Percentiles rank a stretch among this genome's conserved stretches.
These are phyloP conservation scores for Danio albolineatus DNA, from an alignment of 2,797 vertebrate genomes.

Conservation along the genomic window DNA sequence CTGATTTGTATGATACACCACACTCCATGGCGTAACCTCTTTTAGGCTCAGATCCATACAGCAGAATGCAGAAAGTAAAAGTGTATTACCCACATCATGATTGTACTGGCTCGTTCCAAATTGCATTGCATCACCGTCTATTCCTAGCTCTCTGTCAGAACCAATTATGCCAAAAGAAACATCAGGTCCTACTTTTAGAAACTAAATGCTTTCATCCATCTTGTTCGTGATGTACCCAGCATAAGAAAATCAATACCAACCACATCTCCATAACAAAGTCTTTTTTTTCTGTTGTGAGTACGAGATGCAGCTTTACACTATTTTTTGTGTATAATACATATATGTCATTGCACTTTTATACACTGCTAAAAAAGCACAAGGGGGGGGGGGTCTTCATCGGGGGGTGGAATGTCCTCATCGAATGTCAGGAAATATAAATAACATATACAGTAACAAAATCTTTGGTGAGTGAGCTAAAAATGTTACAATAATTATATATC, in stretches of 20 bases:
- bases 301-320: conserved; percentile 41
- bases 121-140: conserved; percentile 66
- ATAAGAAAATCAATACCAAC: conserved; percentile 79
- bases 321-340: conserved; percentile 53
- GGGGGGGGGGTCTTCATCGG: no score
- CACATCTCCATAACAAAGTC: conserved; percentile 67
- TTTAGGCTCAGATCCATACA: conserved; percentile 40
- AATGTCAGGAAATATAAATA: no score
- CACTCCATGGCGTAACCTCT: conserved; percentile 30
- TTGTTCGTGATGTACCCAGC: conserved; percentile 65
- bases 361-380: not conserved
- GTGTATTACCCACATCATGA: conserved; percentile 53
- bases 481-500: no score
- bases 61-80: conserved; percentile 43
- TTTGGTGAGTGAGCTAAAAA: no score
- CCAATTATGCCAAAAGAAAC: conserved; percentile 73
- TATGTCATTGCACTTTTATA: conserved; percentile 49
- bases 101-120: conserved; percentile 42
- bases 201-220: conserved; percentile 74
- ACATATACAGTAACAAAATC: no score
- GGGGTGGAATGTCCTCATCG: no score
- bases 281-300: conserved; percentile 39
- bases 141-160: conserved; percentile 72
- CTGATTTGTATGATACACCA: conserved; percentile 49
- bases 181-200: conserved; percentile 66